Evolutionary conservation across 1,140 invertebrate genomes (phyloP), one percentile per base, ranked within the genome.

Genomic region (Semibalanus balanoides): DNA sequence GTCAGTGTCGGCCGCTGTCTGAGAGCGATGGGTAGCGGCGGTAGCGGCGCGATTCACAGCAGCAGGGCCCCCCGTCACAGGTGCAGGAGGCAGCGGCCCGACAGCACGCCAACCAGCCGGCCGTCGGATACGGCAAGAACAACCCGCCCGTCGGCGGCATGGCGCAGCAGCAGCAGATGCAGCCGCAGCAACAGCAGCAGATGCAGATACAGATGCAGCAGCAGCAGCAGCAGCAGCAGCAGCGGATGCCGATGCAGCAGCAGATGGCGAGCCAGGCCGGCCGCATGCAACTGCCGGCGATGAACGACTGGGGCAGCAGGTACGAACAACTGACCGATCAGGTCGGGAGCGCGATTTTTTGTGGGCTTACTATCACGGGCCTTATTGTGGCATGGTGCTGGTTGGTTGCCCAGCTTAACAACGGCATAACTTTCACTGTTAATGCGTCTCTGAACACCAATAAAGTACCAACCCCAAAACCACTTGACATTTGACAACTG

Each of bases 11-110:
- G n/a, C n/a, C n/a, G n/a, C n/a, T n/a, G n/a, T n/a, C n/a, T n/a
- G n/a, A n/a, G n/a, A n/a, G n/a, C n/a, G n/a, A n/a, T n/a, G n/a
- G n/a, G n/a, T n/a, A n/a, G n/a, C n/a, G n/a, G n/a, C n/a, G n/a
- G n/a, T n/a, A n/a, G n/a, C n/a, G 35, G 17, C 22, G 22, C 51
- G 51, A 14, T 7, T 64, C 9, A 64, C 51, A 64, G 51, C 51
- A 25, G 51, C 51, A 64, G 9, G 11, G 14, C 51, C 22, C 9
- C 22, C 14, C 22, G 11, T 25, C 51, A 25, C 70, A 86, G 85
- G 94, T 96, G 0, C 94, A 97, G 83, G 93, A 95, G 81, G 93
- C 95, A 81, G 95, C 93, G 72, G 92, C 92, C 0, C 70, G 70
- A 11, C 86, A 92, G 30, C 93, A 93, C 82, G 91, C 92, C 81